Percentiles rank a stretch among this genome's conserved stretches.
Evolutionary conservation across 37 sponge, comb jelly and placozoan genomes (phyloP).

Genomic region (Hormiphora californensis): DNA sequence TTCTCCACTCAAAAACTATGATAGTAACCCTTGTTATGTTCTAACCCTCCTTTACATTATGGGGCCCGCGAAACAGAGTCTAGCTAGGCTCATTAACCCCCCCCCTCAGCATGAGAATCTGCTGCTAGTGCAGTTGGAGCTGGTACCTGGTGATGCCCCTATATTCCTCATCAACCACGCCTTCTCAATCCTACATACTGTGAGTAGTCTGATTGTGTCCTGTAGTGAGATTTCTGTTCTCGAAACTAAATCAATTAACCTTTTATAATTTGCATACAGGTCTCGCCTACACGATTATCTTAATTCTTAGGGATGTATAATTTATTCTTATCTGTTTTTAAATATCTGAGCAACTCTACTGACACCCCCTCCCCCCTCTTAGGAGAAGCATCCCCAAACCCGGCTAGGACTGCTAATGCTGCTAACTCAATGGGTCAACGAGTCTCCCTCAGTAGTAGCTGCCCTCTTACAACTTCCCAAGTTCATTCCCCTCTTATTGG

Average conservation of each 20-base stretch:
- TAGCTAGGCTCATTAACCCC: too few species aligned
- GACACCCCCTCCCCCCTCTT: neutral
- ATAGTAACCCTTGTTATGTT: too few species aligned
- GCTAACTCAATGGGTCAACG: slow-evolving; percentile 70
- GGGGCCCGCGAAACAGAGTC: too few species aligned
- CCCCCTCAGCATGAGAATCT: slow-evolving; percentile 16
- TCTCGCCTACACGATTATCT: too few species aligned
- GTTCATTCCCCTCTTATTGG: slow-evolving; percentile 59
- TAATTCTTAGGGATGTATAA: too few species aligned
- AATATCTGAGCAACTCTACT: neutral
- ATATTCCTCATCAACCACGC: slow-evolving; percentile 42
- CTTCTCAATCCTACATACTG: neutral
- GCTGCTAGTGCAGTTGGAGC: slow-evolving; percentile 35
- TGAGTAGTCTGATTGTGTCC: neutral
- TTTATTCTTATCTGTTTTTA: too few species aligned
- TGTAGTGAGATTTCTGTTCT: too few species aligned
- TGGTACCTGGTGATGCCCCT: neutral
- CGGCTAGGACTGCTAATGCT: slow-evolving; percentile 72
- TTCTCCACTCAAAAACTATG: too few species aligned
- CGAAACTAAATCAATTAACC: too few species aligned
- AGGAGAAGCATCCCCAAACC: slow-evolving; percentile 43
- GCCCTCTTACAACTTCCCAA: slow-evolving; percentile 67
- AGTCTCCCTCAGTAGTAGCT: slow-evolving; percentile 66
- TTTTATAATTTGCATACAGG: too few species aligned
- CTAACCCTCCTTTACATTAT: too few species aligned